These are phyloP conservation scores for Delphinapterus leucas DNA, from an alignment of 2,113 vertebrate genomes.

Conservation along the genomic window DNA sequence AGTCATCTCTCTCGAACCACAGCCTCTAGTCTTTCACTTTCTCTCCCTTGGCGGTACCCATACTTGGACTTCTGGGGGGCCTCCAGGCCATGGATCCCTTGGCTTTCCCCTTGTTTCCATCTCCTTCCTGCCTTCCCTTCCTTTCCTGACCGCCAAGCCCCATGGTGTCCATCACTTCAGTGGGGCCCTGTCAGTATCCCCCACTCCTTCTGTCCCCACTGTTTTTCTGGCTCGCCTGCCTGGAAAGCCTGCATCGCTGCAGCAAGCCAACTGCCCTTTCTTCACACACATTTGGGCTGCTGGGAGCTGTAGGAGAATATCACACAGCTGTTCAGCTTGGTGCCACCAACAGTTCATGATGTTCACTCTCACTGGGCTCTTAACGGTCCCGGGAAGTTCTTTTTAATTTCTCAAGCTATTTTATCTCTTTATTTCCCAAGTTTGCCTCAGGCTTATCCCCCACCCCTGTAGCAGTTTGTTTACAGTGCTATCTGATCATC, in stretches of 20 bases:
- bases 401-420: not conserved
- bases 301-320: not conserved
- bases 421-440: not conserved
- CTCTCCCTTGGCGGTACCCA: not conserved
- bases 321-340: not conserved
- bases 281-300: not conserved
- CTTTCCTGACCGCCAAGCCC: not conserved
- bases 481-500: not conserved
- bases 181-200: not conserved
- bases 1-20: not conserved
- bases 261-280: not conserved
- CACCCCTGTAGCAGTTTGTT: not conserved
- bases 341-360: no score
- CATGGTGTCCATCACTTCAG: no score
- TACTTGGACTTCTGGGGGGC: not conserved
- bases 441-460: not conserved
- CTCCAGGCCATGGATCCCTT: not conserved
- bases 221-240: not conserved
- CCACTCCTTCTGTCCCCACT: not conserved
- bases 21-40: not conserved
- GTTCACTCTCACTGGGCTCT: not conserved
- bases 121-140: not conserved
- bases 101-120: not conserved
- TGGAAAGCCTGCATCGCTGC: not conserved
- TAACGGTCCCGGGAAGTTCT: not conserved